phyloP scores from a whole-genome alignment of 2,113 vertebrate genomes.

The Lycaon pictus region DNA sequence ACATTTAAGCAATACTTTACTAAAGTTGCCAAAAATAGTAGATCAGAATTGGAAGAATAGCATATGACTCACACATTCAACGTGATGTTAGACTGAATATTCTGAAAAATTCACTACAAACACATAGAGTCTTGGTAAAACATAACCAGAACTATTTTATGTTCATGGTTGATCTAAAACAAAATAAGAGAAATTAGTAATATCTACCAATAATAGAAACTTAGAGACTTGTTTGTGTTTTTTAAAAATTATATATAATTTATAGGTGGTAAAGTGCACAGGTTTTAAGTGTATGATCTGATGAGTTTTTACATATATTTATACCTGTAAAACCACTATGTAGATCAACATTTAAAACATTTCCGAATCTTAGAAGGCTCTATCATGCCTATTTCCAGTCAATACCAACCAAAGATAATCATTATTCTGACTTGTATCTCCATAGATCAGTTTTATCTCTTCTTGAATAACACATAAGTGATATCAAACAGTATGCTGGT shows the following conservation, averaged over 20 bases:
- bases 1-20: slow-evolving; percentile 6
- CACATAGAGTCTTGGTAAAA: not conserved
- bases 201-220: not conserved
- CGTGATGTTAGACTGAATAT: not conserved
- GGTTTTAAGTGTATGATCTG: not conserved
- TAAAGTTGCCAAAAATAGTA: not conserved
- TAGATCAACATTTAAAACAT: not conserved
- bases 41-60: not conserved
- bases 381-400: not conserved
- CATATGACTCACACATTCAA: not conserved
- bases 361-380: not conserved
- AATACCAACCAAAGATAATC: not conserved
- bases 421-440: not conserved
- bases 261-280: not conserved
- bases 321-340: not conserved
- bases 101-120: not conserved
- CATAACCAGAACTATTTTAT: not conserved
- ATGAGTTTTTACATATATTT: slow-evolving; percentile 3
- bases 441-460: not conserved
- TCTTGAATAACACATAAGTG: not conserved
- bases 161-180: not conserved
- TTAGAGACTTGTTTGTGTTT: not conserved
- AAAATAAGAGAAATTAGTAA: not conserved
- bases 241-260: not conserved
- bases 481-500: not conserved